Evolutionary conservation across 2,797 vertebrate genomes (phyloP).

Genomic region (Sylvia borin): DNA sequence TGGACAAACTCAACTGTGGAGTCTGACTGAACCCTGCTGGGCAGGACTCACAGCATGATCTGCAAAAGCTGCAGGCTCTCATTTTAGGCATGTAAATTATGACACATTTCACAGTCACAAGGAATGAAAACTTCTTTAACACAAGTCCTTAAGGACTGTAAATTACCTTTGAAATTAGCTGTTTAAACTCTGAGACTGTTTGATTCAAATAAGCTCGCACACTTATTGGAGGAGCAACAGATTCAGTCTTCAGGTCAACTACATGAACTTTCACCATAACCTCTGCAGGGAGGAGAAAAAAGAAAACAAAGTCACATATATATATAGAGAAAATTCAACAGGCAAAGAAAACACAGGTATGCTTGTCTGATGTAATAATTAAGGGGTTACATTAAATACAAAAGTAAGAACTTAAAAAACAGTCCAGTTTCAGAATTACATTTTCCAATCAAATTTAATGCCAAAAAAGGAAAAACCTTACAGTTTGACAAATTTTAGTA

Average conservation of each 20-base stretch:
- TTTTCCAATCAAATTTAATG: background rate
- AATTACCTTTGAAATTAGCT: slow-evolving; percentile 94
- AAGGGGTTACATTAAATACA: background rate
- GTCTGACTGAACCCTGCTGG: background rate
- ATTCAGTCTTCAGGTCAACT: slow-evolving; percentile 92
- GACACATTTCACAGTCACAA: background rate
- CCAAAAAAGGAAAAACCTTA: background rate
- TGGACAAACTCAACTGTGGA: background rate
- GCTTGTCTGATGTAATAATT: background rate
- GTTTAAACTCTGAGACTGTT: slow-evolving; percentile 94
- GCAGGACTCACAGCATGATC: background rate
- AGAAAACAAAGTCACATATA: background rate
- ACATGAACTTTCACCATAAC: slow-evolving; percentile 99
- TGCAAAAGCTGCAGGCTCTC: background rate
- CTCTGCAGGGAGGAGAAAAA: slow-evolving; percentile 78
- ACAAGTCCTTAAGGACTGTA: background rate
- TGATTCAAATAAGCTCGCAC: slow-evolving; percentile 97
- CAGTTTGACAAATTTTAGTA: background rate
- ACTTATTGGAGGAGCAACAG: slow-evolving; percentile 88
- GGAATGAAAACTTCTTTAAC: background rate
- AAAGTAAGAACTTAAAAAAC: background rate
- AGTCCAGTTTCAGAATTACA: background rate
- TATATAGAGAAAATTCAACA: background rate
- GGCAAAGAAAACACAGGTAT: background rate
- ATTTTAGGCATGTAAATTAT: background rate